Evolutionary conservation across 2,797 vertebrate species (phyloP).

Genomic region (Acanthurus tractus): DNA sequence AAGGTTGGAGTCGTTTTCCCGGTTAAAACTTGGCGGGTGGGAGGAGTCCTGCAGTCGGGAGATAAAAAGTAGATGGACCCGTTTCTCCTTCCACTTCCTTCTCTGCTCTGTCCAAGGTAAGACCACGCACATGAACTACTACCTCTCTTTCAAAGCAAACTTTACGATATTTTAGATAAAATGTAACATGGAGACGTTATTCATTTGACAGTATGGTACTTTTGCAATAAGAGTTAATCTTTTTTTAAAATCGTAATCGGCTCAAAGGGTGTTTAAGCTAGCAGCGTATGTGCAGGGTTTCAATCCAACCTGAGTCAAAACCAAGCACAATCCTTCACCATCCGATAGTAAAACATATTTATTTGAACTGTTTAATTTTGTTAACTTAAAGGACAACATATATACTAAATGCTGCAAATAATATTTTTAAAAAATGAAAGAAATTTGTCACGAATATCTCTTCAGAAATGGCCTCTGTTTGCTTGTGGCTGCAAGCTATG

Average conservation of each 20-base stretch:
- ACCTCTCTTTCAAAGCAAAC: fast-evolving
- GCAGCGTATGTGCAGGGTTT: fast-evolving
- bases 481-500: neutral
- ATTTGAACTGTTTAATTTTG: fast-evolving
- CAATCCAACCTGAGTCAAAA: fast-evolving
- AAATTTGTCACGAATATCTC: fast-evolving
- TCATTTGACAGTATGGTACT: fast-evolving
- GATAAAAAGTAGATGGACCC: slow-evolving; percentile 39
- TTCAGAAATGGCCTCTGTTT: neutral
- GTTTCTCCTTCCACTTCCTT: slow-evolving; percentile 30
- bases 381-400: fast-evolving
- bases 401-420: fast-evolving
- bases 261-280: fast-evolving
- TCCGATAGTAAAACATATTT: neutral
- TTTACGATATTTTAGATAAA: fast-evolving
- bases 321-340: slow-evolving; percentile 60
- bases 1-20: neutral
- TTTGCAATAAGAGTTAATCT: fast-evolving
- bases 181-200: fast-evolving
- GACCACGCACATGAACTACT: fast-evolving
- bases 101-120: neutral
- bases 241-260: fast-evolving
- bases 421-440: neutral
- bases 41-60: slow-evolving; percentile 45
- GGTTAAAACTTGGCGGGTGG: neutral